phyloP scores from a whole-genome alignment of 37 sponge, comb jelly and placozoan genomes.

The Oopsacas minuta region DNA sequence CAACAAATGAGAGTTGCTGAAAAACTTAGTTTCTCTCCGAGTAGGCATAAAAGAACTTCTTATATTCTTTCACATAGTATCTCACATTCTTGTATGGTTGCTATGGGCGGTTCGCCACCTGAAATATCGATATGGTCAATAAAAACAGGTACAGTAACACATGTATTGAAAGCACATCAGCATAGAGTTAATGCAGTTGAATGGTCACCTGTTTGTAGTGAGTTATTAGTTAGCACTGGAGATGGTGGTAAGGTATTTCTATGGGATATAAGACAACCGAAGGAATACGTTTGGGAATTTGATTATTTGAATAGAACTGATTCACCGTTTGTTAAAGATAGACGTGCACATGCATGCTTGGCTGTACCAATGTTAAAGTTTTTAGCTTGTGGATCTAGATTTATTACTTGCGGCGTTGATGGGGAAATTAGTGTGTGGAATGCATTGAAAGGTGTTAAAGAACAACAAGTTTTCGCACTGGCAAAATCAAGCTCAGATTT shows the following conservation, averaged over 20 bases:
- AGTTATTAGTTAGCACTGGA: background rate
- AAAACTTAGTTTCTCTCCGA: background rate
- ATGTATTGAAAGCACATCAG: background rate
- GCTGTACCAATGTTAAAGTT: background rate
- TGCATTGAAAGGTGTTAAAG: background rate
- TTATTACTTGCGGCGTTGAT: background rate
- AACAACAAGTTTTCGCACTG: background rate
- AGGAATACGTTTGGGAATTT: background rate
- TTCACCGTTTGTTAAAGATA: background rate
- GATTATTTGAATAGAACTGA: constrained; percentile 5
- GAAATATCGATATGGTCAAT: background rate
- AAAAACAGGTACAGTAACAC: background rate
- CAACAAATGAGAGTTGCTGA: background rate
- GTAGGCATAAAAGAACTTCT: background rate
- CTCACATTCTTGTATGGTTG: background rate
- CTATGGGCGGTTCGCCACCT: background rate
- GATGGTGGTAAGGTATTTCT: background rate
- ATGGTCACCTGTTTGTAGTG: background rate
- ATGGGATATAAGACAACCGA: constrained; percentile 16
- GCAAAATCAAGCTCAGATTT: background rate
- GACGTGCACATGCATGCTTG: background rate
- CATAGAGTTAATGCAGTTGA: background rate
- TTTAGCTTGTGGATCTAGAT: background rate
- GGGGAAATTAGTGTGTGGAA: background rate
- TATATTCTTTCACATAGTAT: background rate